Evolutionary conservation across 2,113 vertebrate genomes (phyloP).

Genomic region (Tragelaphus imberbis): DNA sequence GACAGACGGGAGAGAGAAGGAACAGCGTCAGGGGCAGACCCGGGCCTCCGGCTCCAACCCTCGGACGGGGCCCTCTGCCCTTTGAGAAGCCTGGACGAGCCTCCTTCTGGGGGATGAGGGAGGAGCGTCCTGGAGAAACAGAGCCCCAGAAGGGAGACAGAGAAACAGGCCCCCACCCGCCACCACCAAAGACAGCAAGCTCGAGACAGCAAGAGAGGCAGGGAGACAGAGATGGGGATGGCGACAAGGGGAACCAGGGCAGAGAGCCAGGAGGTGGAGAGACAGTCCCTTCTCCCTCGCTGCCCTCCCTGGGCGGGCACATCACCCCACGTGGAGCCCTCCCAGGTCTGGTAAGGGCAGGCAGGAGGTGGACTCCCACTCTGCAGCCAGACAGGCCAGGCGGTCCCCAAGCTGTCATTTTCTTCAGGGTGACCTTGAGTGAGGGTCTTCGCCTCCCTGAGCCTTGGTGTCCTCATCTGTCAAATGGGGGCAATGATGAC

Average conservation of each 20-base stretch:
- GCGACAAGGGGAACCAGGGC: background rate
- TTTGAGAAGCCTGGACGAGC: background rate
- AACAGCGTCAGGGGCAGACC: background rate
- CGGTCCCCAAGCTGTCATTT: background rate
- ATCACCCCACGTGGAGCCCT: accelerated
- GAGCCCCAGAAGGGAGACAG: background rate
- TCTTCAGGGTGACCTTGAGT: background rate
- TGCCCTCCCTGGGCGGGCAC: background rate
- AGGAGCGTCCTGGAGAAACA: background rate
- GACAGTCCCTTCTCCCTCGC: accelerated
- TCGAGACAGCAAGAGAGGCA: accelerated
- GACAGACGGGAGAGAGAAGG: background rate
- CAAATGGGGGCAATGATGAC: background rate
- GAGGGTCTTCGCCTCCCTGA: background rate
- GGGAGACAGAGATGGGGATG: background rate
- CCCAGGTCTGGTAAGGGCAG: background rate
- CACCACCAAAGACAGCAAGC: background rate
- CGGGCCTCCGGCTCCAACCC: background rate
- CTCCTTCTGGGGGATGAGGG: background rate
- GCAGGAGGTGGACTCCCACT: background rate
- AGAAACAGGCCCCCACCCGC: background rate
- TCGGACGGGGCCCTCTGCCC: background rate
- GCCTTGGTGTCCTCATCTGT: background rate
- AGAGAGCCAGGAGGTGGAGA: background rate
- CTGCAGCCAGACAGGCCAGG: background rate